A percentile compares a stretch with the other conserved stretches of the same genome.
These are phyloP conservation scores for Stegostoma tigrinum DNA, from an alignment of 2,113 vertebrate genomes.

Conservation along the genomic window DNA sequence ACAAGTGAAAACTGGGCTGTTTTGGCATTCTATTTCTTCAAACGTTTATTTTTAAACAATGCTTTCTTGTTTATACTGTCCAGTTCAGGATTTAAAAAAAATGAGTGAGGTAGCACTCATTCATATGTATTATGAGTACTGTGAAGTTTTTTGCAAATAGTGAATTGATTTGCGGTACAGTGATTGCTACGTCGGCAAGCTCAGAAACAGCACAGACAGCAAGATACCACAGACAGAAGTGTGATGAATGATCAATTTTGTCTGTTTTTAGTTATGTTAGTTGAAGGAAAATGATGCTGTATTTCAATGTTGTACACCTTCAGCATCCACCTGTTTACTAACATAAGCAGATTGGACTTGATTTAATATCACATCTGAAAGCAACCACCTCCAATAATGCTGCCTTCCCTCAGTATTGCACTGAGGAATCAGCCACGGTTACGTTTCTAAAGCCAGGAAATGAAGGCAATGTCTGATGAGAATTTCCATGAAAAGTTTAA, in stretches of 20 bases:
- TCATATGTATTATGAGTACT: background rate
- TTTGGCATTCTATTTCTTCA: constrained; percentile 24
- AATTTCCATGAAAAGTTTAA: background rate
- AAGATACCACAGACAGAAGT: background rate
- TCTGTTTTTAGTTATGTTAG: background rate
- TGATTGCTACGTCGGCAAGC: background rate
- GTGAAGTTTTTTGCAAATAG: background rate
- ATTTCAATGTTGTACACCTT: background rate
- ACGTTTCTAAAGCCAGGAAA: background rate
- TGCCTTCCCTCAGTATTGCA: background rate
- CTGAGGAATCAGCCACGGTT: background rate
- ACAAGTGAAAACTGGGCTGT: background rate
- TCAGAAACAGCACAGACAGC: background rate
- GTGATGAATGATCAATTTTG: background rate
- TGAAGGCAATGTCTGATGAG: background rate
- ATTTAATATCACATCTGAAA: background rate
- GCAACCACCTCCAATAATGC: background rate
- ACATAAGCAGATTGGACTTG: background rate
- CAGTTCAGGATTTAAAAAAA: background rate
- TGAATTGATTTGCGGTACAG: background rate
- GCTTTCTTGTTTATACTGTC: background rate
- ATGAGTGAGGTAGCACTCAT: background rate
- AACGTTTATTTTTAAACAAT: constrained; percentile 27
- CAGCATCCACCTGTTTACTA: background rate
- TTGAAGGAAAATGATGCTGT: background rate